Conservation (phyloP, 2,113 vertebrate species). For the Thalassarche chlororhynchos region DNA sequence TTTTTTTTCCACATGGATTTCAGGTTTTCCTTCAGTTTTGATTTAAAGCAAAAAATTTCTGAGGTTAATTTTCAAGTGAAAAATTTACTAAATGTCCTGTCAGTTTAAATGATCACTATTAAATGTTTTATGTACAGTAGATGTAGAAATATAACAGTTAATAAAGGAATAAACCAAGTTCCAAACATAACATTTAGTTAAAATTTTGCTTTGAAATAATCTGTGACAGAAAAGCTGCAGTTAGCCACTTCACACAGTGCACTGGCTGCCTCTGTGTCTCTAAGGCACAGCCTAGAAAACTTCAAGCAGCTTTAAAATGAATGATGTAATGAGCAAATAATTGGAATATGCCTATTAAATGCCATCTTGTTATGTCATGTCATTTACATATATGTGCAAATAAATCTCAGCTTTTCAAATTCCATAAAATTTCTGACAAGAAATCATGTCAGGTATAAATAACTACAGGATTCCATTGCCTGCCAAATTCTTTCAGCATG, state of each 20-base stretch:
- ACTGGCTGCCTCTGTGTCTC: slow-evolving; percentile 39
- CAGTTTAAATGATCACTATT: slow-evolving; percentile 57
- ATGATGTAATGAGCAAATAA: slow-evolving; percentile 67
- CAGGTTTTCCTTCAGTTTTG: slow-evolving; percentile 44
- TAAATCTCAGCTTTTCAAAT: slow-evolving; percentile 65
- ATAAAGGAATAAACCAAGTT: slow-evolving; percentile 53
- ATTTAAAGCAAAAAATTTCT: slow-evolving; percentile 51
- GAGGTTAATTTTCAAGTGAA: slow-evolving; percentile 52
- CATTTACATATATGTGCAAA: slow-evolving; percentile 56
- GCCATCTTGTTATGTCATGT: slow-evolving; percentile 52
- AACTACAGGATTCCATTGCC: slow-evolving; percentile 41
- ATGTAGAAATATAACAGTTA: slow-evolving; percentile 66
- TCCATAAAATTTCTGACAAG: slow-evolving; percentile 58
- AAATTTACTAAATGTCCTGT: slow-evolving; percentile 55
- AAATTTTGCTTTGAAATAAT: slow-evolving; percentile 68
- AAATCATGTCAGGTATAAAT: slow-evolving; percentile 62
- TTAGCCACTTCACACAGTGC: slow-evolving; percentile 54
- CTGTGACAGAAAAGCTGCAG: slow-evolving; percentile 56
- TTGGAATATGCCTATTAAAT: slow-evolving; percentile 60
- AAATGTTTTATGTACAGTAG: slow-evolving; percentile 65
- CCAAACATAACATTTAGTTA: slow-evolving; percentile 68
- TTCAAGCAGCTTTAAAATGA: slow-evolving; percentile 55
- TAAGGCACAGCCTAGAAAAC: slow-evolving; percentile 40
- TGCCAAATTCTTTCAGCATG: slow-evolving; percentile 61
- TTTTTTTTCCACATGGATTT: slow-evolving; percentile 42